These are phyloP conservation scores for Lasioglossum pauxillum DNA, from an alignment of 2,888 invertebrate species.

Conservation along the genomic window DNA sequence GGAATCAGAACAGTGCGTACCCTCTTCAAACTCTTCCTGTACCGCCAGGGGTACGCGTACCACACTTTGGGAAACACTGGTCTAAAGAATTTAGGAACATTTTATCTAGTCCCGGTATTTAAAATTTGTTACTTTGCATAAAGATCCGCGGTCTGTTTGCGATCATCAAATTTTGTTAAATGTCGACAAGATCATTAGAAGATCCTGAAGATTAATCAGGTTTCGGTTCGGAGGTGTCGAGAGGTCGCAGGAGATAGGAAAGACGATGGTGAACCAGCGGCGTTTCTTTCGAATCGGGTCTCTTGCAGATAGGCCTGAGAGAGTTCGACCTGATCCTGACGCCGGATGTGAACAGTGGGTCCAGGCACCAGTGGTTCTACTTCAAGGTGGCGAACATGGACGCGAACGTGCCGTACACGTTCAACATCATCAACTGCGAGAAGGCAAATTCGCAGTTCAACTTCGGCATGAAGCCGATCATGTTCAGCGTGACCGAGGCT, in stretches of 20 bases:
- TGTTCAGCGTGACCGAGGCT: slow-evolving; percentile 93
- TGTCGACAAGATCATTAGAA: too few relatives aligned
- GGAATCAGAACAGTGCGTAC: too few relatives aligned
- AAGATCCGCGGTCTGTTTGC: too few relatives aligned
- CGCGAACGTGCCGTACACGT: slow-evolving; percentile 89
- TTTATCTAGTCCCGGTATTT: too few relatives aligned
- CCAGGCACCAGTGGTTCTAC: slow-evolving; percentile 96
- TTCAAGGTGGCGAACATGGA: slow-evolving; percentile 94
- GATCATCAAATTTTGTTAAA: too few relatives aligned
- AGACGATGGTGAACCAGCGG: not conserved
- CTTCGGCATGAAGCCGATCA: slow-evolving; percentile 94
- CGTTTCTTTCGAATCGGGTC: slow-evolving; percentile 41
- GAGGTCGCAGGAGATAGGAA: not conserved
- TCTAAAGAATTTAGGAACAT: too few relatives aligned
- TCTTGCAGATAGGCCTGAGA: slow-evolving; percentile 88
- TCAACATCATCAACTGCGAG: slow-evolving; percentile 95
- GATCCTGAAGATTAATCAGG: not conserved
- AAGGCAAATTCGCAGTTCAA: slow-evolving; percentile 95
- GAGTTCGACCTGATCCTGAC: slow-evolving; percentile 94
- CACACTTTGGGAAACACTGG: too few relatives aligned
- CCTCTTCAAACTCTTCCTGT: too few relatives aligned
- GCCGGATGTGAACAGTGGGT: slow-evolving; percentile 92
- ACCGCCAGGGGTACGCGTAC: too few relatives aligned
- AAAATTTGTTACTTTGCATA: too few relatives aligned
- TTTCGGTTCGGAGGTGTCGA: not conserved